These are phyloP conservation scores for Pampus argenteus DNA, from an alignment of 2,797 vertebrate genomes.

Conservation along the genomic window DNA sequence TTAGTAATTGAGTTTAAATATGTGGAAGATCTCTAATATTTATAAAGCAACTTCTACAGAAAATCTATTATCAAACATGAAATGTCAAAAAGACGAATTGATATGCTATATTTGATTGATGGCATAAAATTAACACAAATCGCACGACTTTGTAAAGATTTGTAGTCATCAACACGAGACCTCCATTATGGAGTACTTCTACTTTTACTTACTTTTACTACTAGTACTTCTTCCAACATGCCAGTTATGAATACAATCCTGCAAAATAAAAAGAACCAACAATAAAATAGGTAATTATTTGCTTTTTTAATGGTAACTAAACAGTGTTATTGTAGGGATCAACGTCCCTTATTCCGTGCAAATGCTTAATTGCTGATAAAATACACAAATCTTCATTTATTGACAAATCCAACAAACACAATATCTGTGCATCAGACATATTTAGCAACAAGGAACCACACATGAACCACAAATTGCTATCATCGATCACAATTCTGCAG, in stretches of 20 bases:
- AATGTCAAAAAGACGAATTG: slow-evolving; percentile 7
- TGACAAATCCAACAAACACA: background rate
- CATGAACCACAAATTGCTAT: slow-evolving; percentile 43
- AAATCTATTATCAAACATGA: slow-evolving; percentile 20
- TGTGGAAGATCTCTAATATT: slow-evolving; percentile 50
- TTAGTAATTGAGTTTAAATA: slow-evolving; percentile 76
- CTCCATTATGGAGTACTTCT: background rate
- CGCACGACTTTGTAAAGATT: slow-evolving; percentile 12
- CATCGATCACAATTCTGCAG: slow-evolving; percentile 56
- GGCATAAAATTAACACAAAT: slow-evolving; percentile 20
- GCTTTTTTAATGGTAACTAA: background rate
- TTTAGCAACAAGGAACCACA: slow-evolving; percentile 26
- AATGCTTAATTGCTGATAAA: slow-evolving; percentile 13
- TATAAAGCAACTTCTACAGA: slow-evolving; percentile 39
- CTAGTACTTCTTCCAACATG: background rate
- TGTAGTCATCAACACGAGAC: background rate
- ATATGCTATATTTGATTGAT: slow-evolving; percentile 4
- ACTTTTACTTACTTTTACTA: background rate
- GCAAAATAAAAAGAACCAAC: background rate
- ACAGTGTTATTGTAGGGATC: fast-evolving
- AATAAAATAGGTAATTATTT: background rate
- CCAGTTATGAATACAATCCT: too few relatives aligned
- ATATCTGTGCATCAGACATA: slow-evolving; percentile 24
- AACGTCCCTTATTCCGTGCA: background rate
- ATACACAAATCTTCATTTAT: slow-evolving; percentile 5